phyloP scores from a whole-genome alignment of 2,888 invertebrate species.

The Rhingia rostrata region DNA sequence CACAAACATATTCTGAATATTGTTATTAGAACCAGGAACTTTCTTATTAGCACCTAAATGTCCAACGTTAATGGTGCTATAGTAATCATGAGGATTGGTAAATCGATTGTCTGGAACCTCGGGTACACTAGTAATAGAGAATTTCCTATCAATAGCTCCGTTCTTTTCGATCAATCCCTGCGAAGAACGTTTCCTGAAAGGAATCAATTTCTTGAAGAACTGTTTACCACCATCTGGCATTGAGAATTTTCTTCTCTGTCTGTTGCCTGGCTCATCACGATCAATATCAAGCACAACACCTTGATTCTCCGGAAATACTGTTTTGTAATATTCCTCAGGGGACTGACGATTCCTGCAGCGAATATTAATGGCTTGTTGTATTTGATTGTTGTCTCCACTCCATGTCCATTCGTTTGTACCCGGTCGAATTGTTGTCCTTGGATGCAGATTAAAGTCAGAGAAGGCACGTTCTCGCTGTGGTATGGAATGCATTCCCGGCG shows the following conservation, averaged over 20 bases:
- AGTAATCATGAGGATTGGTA: conserved; percentile 76
- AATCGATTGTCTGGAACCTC: conserved; percentile 76
- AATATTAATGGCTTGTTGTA: conserved; percentile 81
- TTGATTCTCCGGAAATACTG: conserved; percentile 75
- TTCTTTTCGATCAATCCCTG: conserved; percentile 76
- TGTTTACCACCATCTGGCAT: conserved; percentile 79
- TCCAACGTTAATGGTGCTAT: conserved; percentile 79
- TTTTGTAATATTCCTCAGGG: conserved; percentile 76
- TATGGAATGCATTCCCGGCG: conserved; percentile 80
- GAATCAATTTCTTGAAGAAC: conserved; percentile 79
- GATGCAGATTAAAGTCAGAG: conserved; percentile 84
- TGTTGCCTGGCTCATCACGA: conserved; percentile 75
- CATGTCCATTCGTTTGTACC: conserved; percentile 82
- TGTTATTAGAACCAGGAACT: conserved; percentile 5
- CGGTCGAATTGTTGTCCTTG: conserved; percentile 76
- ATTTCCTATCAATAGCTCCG: conserved; percentile 77
- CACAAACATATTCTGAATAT: conserved; percentile 31
- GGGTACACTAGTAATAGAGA: conserved; percentile 80
- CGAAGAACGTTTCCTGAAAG: conserved; percentile 80
- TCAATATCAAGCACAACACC: conserved; percentile 76
- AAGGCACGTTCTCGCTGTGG: conserved; percentile 85
- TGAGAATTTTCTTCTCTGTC: conserved; percentile 80
- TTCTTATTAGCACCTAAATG: conserved; percentile 28
- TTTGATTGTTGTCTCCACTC: conserved; percentile 83
- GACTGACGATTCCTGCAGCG: conserved; percentile 78